Evolutionary conservation across 2,797 vertebrate species (phyloP).

Genomic region (Syncerus caffer): DNA sequence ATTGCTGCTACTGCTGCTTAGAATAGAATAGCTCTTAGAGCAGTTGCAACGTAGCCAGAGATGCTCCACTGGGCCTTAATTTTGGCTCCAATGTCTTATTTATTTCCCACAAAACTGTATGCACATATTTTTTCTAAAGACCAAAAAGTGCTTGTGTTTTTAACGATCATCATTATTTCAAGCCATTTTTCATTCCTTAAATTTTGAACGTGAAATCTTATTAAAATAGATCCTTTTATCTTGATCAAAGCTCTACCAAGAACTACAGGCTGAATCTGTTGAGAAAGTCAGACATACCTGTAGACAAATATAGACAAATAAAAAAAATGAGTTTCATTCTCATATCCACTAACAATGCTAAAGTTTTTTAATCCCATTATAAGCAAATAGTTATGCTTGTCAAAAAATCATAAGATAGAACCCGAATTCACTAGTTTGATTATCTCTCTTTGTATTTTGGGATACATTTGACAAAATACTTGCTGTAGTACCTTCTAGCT

Average conservation of each 20-base stretch:
- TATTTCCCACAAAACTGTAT: background rate
- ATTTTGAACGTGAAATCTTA: background rate
- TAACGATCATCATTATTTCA: background rate
- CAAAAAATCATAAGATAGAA: background rate
- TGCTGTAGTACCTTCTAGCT: background rate
- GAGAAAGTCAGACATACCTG: background rate
- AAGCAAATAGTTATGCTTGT: slow-evolving; percentile 22
- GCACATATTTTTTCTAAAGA: slow-evolving; percentile 23
- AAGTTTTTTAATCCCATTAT: background rate
- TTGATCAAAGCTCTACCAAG: background rate
- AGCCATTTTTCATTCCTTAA: slow-evolving; percentile 14
- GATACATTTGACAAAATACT: slow-evolving; percentile 20
- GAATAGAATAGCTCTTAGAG: slow-evolving; percentile 45
- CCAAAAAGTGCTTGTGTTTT: background rate
- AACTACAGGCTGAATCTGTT: background rate
- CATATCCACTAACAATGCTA: background rate
- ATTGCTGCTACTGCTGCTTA: slow-evolving; percentile 49
- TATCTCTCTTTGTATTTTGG: slow-evolving; percentile 3
- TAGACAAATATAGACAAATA: background rate
- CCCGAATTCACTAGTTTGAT: background rate
- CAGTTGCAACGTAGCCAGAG: background rate
- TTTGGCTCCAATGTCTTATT: background rate
- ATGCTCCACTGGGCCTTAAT: background rate
- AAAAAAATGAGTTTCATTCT: background rate
- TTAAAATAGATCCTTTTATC: slow-evolving; percentile 3